Evolutionary conservation across 2,888 invertebrate genomes (phyloP).

Genomic region (Trissolcus brochymenae): DNA sequence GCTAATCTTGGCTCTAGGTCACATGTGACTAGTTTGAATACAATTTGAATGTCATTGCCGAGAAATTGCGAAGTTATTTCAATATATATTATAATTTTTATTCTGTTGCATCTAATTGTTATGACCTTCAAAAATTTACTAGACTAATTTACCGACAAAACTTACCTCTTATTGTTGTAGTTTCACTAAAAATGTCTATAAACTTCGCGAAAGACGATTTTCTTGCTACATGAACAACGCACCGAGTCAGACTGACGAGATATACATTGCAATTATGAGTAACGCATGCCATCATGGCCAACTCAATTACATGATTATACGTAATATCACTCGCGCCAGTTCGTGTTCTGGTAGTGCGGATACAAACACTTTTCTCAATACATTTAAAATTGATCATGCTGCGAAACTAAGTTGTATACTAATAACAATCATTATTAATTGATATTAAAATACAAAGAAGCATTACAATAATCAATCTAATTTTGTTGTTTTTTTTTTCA

Average conservation of each 20-base stretch:
- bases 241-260: conserved; percentile 39
- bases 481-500: too few species aligned
- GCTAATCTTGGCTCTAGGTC: conserved; percentile 5
- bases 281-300: conserved; percentile 36
- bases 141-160: neutral
- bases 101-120: neutral
- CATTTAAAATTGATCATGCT: too few species aligned
- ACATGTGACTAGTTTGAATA: neutral
- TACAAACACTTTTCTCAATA: conserved; percentile 6
- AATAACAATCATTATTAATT: too few species aligned
- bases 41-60: neutral
- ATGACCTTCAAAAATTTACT: neutral
- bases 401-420: too few species aligned
- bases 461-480: too few species aligned
- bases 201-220: conserved; percentile 9
- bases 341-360: neutral
- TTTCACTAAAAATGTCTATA: neutral
- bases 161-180: neutral
- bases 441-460: too few species aligned
- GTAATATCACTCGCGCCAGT: conserved; percentile 16
- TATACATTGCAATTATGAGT: conserved; percentile 42
- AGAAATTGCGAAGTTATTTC: neutral
- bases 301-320: conserved; percentile 28
- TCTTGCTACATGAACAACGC: conserved; percentile 23
- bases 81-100: too few species aligned